phyloP scores from a whole-genome alignment of 2,797 vertebrate species.

The Huso huso region DNA sequence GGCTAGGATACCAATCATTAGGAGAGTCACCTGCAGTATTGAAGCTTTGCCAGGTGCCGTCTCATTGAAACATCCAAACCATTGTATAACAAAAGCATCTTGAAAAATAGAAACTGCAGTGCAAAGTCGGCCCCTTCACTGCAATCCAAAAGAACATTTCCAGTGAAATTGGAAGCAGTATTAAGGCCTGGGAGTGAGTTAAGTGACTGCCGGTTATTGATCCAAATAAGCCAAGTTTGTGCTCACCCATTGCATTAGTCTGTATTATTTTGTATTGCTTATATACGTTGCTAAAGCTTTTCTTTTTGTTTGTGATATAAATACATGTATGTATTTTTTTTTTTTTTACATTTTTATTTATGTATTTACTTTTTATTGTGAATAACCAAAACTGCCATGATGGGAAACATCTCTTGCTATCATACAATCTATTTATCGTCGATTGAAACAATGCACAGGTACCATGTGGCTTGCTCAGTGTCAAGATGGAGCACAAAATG shows the following conservation, averaged over 20 bases:
- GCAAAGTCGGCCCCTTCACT: too few relatives aligned
- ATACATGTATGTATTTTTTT: slow-evolving; percentile 32
- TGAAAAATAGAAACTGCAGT: too few relatives aligned
- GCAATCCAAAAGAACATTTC: too few relatives aligned
- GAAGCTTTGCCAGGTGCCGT: too few relatives aligned
- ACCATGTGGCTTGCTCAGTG: neutral
- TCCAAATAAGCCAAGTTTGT: slow-evolving; percentile 38
- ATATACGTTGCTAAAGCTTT: slow-evolving; percentile 27
- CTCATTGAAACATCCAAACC: too few relatives aligned
- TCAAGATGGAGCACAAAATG: neutral
- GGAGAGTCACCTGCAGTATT: neutral
- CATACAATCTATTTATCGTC: neutral
- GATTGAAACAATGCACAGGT: neutral
- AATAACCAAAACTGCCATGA: slow-evolving; percentile 41
- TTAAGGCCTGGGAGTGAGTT: too few relatives aligned
- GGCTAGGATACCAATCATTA: neutral
- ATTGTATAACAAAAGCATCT: too few relatives aligned
- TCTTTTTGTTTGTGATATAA: slow-evolving; percentile 43
- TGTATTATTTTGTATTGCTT: slow-evolving; percentile 21
- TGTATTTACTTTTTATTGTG: slow-evolving; percentile 36
- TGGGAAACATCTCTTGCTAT: neutral
- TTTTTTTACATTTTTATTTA: slow-evolving; percentile 32
- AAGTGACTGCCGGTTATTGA: slow-evolving; percentile 53
- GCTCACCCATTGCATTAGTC: slow-evolving; percentile 50
- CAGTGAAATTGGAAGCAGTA: too few relatives aligned